Evolutionary conservation across 2,113 vertebrate species (phyloP).

Genomic region (Propithecus coquereli): DNA sequence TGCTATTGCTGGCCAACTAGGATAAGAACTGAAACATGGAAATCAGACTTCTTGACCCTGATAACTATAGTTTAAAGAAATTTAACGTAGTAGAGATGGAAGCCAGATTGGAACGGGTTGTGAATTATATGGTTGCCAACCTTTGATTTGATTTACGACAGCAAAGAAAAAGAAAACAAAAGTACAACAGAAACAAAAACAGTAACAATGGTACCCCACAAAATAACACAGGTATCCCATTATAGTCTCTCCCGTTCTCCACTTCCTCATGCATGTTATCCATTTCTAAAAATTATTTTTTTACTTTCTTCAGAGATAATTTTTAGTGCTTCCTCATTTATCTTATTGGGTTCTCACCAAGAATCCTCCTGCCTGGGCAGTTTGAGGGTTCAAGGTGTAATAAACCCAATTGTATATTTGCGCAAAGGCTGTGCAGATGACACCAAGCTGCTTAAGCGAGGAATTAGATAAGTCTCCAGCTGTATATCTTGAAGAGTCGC

Average conservation of each 20-base stretch:
- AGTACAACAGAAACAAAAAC: neutral
- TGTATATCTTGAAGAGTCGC: neutral
- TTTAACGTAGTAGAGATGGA: neutral
- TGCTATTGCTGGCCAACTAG: neutral
- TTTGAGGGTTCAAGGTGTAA: neutral
- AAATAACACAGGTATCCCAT: neutral
- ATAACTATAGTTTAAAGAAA: neutral
- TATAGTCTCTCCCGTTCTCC: neutral
- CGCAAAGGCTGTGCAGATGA: conserved; percentile 11
- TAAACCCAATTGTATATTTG: neutral
- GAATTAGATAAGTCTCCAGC: neutral
- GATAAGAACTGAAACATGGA: neutral
- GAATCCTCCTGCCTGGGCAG: neutral
- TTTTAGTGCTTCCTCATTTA: neutral
- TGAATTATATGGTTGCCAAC: neutral
- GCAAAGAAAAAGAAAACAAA: neutral
- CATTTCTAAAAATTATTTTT: neutral
- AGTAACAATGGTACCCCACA: neutral
- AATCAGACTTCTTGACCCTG: neutral
- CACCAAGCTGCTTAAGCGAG: neutral
- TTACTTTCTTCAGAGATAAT: neutral
- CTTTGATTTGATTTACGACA: neutral
- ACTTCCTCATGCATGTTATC: neutral
- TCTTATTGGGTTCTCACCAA: neutral
- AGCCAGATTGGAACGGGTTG: neutral